These are phyloP conservation scores for Galaxias olidus DNA, from an alignment of 2,797 vertebrate species.

Conservation along the genomic window DNA sequence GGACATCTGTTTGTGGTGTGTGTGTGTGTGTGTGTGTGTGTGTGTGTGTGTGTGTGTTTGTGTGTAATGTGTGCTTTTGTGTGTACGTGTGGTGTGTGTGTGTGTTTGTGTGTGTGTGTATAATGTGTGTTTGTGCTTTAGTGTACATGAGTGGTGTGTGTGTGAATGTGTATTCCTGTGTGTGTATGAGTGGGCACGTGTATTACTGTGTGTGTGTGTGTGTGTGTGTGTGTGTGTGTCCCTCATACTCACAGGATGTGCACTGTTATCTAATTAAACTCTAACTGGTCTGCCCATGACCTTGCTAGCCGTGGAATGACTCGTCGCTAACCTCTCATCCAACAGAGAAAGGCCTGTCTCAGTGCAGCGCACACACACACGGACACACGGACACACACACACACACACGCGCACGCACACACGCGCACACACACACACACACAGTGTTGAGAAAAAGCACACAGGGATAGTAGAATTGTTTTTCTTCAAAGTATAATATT, in stretches of 20 bases:
- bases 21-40: slow-evolving; percentile 5
- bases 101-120: slow-evolving; percentile 8
- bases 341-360: slow-evolving; percentile 61
- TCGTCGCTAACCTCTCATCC: slow-evolving; percentile 51
- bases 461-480: neutral
- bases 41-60: slow-evolving; percentile 2
- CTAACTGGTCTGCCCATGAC: slow-evolving; percentile 60
- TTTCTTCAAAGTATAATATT: too few species aligned
- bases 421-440: neutral
- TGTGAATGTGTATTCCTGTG: slow-evolving; percentile 6
- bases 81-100: slow-evolving; percentile 1
- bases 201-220: slow-evolving; percentile 26
- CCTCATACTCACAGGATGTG: slow-evolving; percentile 67
- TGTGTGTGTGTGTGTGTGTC: slow-evolving; percentile 35
- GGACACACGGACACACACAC: slow-evolving; percentile 30
- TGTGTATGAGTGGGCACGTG: slow-evolving; percentile 11
- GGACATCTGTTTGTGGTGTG: slow-evolving; percentile 24
- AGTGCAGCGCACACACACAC: slow-evolving; percentile 15
- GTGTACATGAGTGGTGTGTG: slow-evolving; percentile 13
- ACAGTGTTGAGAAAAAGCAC: neutral
- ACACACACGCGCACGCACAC: slow-evolving; percentile 11
- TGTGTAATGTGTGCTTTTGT: neutral
- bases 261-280: slow-evolving; percentile 74
- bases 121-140: neutral
- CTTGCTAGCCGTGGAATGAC: slow-evolving; percentile 51